Conservation (phyloP, 2,888 invertebrate genomes). For the Anoplius nigerrimus region DNA sequence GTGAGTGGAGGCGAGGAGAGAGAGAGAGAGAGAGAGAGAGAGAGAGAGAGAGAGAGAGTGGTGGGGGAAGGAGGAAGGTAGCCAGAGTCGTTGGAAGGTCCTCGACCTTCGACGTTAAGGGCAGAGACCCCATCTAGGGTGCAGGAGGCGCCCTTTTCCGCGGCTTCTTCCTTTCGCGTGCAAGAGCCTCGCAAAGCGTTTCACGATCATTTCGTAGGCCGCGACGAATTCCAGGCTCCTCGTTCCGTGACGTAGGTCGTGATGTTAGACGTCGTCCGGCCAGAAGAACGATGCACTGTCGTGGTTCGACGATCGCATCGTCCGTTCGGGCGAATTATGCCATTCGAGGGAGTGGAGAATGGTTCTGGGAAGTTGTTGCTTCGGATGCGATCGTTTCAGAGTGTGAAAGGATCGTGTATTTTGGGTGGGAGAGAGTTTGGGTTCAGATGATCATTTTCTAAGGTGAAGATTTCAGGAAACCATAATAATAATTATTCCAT, state of each 20-base stretch:
- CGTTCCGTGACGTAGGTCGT: conserved; percentile 30
- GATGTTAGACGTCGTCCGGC: not conserved
- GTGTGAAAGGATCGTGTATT: no score
- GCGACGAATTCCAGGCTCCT: not conserved
- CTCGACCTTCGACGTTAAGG: conserved; percentile 64
- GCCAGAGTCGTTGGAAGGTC: conserved; percentile 59
- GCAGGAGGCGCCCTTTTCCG: conserved; percentile 38
- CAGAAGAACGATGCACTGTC: no score
- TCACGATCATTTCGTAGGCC: not conserved
- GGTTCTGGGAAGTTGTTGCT: no score
- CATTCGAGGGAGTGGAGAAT: no score
- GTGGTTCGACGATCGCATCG: no score
- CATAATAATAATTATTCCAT: no score
- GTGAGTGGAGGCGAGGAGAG: conserved; percentile 22
- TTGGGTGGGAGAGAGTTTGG: no score
- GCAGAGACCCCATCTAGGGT: conserved; percentile 60
- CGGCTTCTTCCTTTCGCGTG: conserved; percentile 16
- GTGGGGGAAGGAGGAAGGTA: conserved; percentile 34
- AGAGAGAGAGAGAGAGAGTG: conserved; percentile 20
- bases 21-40: conserved; percentile 23
- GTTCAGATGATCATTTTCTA: no score
- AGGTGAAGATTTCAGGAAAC: no score
- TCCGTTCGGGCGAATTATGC: no score
- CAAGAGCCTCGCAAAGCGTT: not conserved
- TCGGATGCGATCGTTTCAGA: no score